Conservation (phyloP, 2,797 vertebrate species). For the Nannoperca australis region DNA sequence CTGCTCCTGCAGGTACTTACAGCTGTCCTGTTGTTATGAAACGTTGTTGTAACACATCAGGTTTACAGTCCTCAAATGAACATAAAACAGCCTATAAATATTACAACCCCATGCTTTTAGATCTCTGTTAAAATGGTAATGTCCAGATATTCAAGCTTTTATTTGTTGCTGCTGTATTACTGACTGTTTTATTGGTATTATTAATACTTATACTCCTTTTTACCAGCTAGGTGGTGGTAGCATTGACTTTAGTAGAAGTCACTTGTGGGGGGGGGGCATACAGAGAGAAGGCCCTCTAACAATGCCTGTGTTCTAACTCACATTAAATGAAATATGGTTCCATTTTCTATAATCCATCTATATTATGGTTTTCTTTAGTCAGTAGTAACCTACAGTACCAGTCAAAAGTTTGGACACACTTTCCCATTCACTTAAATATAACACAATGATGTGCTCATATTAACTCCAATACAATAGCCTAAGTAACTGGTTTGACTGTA, state of each 20-base stretch:
- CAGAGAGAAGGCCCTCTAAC: too few relatives aligned
- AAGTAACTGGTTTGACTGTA: too few relatives aligned
- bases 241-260: constrained; percentile 4
- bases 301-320: too few relatives aligned
- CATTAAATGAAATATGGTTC: too few relatives aligned
- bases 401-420: too few relatives aligned
- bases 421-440: too few relatives aligned
- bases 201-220: constrained; percentile 12
- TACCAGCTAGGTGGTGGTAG: background rate
- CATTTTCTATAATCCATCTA: too few relatives aligned
- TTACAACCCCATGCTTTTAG: constrained; percentile 30
- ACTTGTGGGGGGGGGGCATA: too few relatives aligned
- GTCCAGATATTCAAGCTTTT: constrained; percentile 10
- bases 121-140: constrained; percentile 44
- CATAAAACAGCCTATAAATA: constrained; percentile 48
- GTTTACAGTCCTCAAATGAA: constrained; percentile 40
- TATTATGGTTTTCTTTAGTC: too few relatives aligned
- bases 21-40: constrained; percentile 22
- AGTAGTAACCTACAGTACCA: too few relatives aligned
- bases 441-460: too few relatives aligned
- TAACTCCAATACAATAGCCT: too few relatives aligned
- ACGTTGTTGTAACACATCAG: constrained; percentile 10
- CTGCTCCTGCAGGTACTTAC: background rate
- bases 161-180: constrained; percentile 27
- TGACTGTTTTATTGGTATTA: constrained; percentile 41